Evolutionary conservation across 2,113 vertebrate genomes (phyloP).

Genomic region (Nannobrachium achirus): DNA sequence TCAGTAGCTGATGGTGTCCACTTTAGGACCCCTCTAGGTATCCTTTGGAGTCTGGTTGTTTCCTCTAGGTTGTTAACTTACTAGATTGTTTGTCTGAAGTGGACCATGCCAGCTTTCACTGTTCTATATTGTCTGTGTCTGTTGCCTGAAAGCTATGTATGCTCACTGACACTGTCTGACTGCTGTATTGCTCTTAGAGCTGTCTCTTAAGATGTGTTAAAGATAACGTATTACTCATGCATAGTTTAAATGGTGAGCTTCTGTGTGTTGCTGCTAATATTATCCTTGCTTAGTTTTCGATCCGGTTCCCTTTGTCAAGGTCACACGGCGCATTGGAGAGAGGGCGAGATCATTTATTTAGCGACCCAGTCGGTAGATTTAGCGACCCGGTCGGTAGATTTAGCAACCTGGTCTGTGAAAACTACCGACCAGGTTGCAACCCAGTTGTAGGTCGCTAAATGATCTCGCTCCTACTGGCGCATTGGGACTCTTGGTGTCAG

Average conservation of each 20-base stretch:
- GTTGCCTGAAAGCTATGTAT: constrained; percentile 16
- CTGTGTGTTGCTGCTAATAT: neutral
- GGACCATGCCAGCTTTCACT: constrained; percentile 2
- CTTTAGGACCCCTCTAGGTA: too few relatives aligned
- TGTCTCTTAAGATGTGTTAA: constrained; percentile 12
- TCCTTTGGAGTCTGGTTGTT: neutral
- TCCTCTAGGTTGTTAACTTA: neutral
- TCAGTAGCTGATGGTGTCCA: neutral
- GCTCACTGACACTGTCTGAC: neutral
- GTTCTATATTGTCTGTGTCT: constrained; percentile 4
- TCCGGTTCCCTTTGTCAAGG: constrained; percentile 25
- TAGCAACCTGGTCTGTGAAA: too few relatives aligned
- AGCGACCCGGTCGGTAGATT: too few relatives aligned
- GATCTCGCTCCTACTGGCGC: too few relatives aligned
- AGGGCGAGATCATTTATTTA: too few relatives aligned
- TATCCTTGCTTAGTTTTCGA: neutral
- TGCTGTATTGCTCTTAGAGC: constrained; percentile 18
- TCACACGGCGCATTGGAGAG: constrained; percentile 15
- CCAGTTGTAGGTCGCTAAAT: too few relatives aligned
- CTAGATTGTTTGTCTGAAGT: constrained; percentile 1
- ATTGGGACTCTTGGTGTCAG: neutral
- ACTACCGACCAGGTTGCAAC: too few relatives aligned
- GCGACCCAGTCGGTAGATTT: too few relatives aligned
- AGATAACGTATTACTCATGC: neutral
- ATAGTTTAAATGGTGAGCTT: neutral